Evolutionary conservation across 53 echinoderm and acorn worm genomes (phyloP), one percentile per base, ranked within the genome.

Genomic region (Echinometra lucunter): DNA sequence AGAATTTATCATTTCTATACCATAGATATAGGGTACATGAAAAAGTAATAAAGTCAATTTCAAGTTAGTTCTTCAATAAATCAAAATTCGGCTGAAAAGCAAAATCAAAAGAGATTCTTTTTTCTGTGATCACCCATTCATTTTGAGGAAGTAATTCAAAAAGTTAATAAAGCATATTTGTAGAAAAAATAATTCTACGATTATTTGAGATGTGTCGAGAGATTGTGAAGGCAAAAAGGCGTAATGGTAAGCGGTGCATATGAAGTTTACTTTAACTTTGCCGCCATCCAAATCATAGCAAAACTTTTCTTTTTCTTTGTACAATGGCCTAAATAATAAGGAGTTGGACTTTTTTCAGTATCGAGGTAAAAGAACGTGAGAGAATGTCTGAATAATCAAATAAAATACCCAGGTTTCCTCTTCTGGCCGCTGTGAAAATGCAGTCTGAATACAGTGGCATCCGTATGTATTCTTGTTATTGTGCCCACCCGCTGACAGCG

Each of bases 311-410:
- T 45, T 38, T 45, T 88, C 88, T 88, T 49, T 55, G 28, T 88
- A 88, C 55, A 88, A 12, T 88, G 88, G 88, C 88, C 88, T 88
- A 88, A 37, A 88, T 88, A 88, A 88, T 56, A 4, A 34, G 12
- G 30, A 55, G 55, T n/a, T 56, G n/a, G 10, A 88, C 34, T 32
- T 55, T 88, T n/a, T 1, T 88, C 32, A n/a, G 56, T 28, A 2
- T 55, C 56, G 37, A 88, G 28, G 25, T 49, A 2, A 88, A 56
- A 34, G 53, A 17, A 88, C 88, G 56, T 56, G 27, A 21, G 66
- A 60, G 91, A 90, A 25, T 57, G 92, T 45, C 92, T 92, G 92
- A 92, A 70, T 92, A 72, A 92, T 92, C 92, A 92, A 92, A 92
- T 40, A 69, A 40, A 70, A 40, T 92, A 38, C 32, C 25, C 38